Conservation (phyloP, 2,888 invertebrate species). For the Cryptosula pallasiana region DNA sequence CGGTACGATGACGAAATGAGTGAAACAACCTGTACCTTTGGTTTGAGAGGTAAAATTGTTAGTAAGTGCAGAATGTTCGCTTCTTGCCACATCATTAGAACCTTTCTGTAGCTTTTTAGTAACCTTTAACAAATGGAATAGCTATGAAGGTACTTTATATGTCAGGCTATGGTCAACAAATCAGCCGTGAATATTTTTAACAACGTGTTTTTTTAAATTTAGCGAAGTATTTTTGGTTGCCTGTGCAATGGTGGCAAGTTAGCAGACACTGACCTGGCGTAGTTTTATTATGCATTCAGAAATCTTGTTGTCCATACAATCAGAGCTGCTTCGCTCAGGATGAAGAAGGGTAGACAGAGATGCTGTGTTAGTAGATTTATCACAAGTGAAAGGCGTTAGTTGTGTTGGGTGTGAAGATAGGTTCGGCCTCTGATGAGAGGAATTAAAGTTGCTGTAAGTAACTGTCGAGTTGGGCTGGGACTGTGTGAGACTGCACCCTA, state of each 20-base stretch:
- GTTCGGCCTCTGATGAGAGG: not conserved
- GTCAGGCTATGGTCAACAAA: not conserved
- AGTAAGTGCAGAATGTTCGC: not conserved
- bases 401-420: not conserved
- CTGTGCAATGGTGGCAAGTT: not conserved
- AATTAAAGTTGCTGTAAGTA: not conserved
- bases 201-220: not conserved
- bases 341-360: slow-evolving; percentile 7
- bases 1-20: too few relatives aligned
- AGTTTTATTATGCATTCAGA: slow-evolving; percentile 15
- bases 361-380: slow-evolving; percentile 5
- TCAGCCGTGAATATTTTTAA: not conserved
- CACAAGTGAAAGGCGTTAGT: slow-evolving; percentile 4
- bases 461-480: not conserved
- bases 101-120: slow-evolving; percentile 13
- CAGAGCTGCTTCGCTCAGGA: not conserved
- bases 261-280: not conserved
- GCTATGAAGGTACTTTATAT: not conserved
- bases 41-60: too few relatives aligned
- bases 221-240: not conserved
- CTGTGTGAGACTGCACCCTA: not conserved
- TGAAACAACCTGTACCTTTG: too few relatives aligned
- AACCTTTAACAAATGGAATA: not conserved
- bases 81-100: not conserved
- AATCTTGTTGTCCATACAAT: slow-evolving; percentile 18